Percentiles rank a stretch among this genome's conserved stretches.
These are phyloP conservation scores for Agriopis marginaria DNA, from an alignment of 2,888 invertebrate genomes.

Conservation along the genomic window DNA sequence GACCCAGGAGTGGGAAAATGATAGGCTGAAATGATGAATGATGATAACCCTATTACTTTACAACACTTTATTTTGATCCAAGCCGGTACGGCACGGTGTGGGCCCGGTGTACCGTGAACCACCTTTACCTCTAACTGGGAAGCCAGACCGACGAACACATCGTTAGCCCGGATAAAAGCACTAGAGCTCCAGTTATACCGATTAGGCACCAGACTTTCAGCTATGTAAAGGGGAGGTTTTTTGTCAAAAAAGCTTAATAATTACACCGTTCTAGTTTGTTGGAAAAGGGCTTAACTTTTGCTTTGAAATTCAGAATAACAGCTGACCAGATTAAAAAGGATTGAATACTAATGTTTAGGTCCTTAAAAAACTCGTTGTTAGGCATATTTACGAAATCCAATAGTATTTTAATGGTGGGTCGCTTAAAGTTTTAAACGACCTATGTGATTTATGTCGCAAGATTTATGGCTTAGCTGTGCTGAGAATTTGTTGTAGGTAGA, in stretches of 20 bases:
- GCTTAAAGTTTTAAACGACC: too few species aligned
- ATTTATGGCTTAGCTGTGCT: too few species aligned
- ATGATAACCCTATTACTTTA: too few species aligned
- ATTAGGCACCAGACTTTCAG: not conserved
- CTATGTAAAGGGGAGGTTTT: constrained; percentile 9
- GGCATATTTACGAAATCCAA: too few species aligned
- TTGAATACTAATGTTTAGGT: too few species aligned
- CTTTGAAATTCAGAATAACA: too few species aligned
- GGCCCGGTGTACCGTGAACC: not conserved
- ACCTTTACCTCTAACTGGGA: too few species aligned
- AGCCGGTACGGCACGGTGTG: not conserved
- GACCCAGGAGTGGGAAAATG: too few species aligned
- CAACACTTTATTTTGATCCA: not conserved
- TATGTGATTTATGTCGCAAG: too few species aligned
- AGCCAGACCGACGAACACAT: constrained; percentile 7
- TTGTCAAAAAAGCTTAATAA: not conserved
- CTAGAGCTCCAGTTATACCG: not conserved
- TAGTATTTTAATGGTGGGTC: too few species aligned
- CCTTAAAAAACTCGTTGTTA: not conserved
- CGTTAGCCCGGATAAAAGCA: constrained; percentile 17
- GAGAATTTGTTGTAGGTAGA: too few species aligned
- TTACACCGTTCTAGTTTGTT: not conserved
- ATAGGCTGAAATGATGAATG: too few species aligned
- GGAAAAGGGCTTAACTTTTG: not conserved
- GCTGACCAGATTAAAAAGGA: not conserved